Percentiles rank a stretch among this genome's conserved stretches.
Evolutionary conservation across 2,113 vertebrate genomes (phyloP).

Genomic region (Acrocephalus kingi): DNA sequence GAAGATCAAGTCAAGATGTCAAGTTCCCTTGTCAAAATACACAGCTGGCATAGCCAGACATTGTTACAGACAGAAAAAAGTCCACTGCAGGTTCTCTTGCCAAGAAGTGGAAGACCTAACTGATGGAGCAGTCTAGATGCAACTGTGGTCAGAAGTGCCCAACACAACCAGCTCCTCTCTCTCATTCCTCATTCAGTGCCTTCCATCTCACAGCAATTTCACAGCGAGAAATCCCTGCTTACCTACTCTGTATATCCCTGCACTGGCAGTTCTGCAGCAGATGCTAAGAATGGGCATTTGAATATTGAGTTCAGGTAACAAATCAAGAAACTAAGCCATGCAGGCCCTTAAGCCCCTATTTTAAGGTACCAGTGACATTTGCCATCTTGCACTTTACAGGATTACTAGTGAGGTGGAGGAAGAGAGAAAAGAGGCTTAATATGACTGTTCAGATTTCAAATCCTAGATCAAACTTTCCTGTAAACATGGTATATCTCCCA

Average conservation of each 20-base stretch:
- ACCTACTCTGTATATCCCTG: background rate
- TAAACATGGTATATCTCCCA: background rate
- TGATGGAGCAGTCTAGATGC: background rate
- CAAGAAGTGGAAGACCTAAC: background rate
- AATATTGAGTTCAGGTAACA: background rate
- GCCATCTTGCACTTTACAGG: background rate
- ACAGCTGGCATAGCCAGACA: background rate
- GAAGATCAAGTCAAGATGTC: background rate
- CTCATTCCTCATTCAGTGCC: background rate
- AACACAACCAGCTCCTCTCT: background rate
- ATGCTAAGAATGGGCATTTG: background rate
- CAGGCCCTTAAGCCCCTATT: background rate
- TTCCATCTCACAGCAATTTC: background rate
- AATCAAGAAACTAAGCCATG: background rate
- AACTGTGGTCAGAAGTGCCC: background rate
- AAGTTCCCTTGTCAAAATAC: background rate
- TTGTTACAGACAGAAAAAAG: background rate
- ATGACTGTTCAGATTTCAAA: background rate
- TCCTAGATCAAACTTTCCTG: background rate
- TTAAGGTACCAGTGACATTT: slow-evolving; percentile 5
- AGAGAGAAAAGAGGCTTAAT: background rate
- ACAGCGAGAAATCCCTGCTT: background rate
- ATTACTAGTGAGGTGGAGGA: background rate
- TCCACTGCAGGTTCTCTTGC: background rate
- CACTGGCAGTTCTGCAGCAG: background rate